Evolutionary conservation across 2,888 invertebrate genomes (phyloP).

Genomic region (Seira musarum): DNA sequence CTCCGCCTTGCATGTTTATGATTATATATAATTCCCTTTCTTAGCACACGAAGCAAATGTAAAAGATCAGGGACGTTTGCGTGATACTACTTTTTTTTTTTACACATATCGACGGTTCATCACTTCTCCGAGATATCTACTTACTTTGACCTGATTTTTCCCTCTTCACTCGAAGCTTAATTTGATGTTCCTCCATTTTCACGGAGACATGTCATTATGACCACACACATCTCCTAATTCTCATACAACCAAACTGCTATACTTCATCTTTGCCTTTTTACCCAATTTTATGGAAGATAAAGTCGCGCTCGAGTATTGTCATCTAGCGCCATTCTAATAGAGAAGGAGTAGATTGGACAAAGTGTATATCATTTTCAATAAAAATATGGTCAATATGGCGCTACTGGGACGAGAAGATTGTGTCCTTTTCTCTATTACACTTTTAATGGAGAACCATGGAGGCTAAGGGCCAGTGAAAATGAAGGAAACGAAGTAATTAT

Average conservation of each 20-base stretch:
- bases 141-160: constrained; percentile 48
- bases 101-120: constrained; percentile 19
- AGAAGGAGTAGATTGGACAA: background rate
- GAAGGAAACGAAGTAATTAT: no score
- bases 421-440: no score
- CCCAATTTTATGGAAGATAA: no score
- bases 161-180: background rate
- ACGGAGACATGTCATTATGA: background rate
- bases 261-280: no score
- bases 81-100: constrained; percentile 11
- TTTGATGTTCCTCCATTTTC: constrained; percentile 6
- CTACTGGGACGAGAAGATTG: no score
- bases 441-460: no score
- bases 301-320: no score
- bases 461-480: no score
- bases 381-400: no score
- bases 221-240: background rate
- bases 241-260: no score
- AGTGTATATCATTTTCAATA: no score
- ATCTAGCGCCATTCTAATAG: no score
- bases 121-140: constrained; percentile 7
- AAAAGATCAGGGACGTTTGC: constrained; percentile 55
- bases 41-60: constrained; percentile 30
- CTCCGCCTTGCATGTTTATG: constrained; percentile 34
- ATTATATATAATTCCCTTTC: constrained; percentile 38